A percentile compares a stretch with the other conserved stretches of the same genome.
phyloP scores from a whole-genome alignment of 1,140 invertebrate species.

The Hylaeus anthracinus region DNA sequence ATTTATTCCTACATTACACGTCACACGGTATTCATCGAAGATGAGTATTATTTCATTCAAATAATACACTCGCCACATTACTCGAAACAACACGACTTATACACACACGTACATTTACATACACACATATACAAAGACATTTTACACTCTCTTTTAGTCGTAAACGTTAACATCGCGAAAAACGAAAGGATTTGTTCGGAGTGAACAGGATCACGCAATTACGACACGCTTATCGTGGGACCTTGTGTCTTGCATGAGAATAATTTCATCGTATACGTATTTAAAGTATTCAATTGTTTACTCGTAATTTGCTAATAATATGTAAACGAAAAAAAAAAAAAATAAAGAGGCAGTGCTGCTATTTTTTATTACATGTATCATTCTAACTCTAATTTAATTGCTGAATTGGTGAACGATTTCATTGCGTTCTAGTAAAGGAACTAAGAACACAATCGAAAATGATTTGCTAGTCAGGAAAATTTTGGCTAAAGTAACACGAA shows the following conservation, averaged over 20 bases:
- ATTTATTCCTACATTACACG: background rate
- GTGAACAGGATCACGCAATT: background rate
- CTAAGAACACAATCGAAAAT: no score
- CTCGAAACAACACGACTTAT: background rate
- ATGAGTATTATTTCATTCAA: no score
- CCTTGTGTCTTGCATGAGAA: background rate
- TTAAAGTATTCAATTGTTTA: constrained; percentile 22
- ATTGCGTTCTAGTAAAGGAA: no score
- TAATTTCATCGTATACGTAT: background rate
- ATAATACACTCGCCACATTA: background rate
- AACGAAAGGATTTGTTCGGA: no score
- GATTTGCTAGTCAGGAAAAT: no score
- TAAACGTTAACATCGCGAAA: no score
- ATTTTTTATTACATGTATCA: constrained; percentile 33
- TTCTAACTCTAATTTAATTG: background rate
- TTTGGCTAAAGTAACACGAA: no score
- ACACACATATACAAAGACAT: background rate
- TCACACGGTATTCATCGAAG: background rate
- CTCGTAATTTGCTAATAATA: constrained; percentile 13
- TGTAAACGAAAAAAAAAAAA: constrained; percentile 44
- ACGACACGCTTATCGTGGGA: background rate
- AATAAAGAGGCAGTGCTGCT: constrained; percentile 37
- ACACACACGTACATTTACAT: background rate
- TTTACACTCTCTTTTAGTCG: no score
- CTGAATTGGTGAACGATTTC: no score